Evolutionary conservation across 2,888 invertebrate species (phyloP), one percentile per base, ranked within the genome.

Genomic region (Oscheius onirici): DNA sequence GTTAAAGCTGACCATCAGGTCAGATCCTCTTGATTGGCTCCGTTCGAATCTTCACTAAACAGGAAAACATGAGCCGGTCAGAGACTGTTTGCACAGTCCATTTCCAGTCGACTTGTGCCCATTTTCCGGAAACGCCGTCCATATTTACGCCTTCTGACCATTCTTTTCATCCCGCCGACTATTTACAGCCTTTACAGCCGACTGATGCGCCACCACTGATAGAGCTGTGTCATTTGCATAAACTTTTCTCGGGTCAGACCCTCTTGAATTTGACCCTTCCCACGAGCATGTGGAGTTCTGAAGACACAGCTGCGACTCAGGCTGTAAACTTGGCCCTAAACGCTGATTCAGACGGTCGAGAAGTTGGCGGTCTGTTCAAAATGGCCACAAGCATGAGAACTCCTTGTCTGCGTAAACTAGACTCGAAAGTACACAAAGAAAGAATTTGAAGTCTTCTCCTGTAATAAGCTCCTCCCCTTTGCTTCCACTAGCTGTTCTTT

Each of bases 171-270:
- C n/a, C 22, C 13, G 58, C 58, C 58, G 58, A 22, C 58, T 20
- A 58, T 58, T 58, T 58, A 58, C 58, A 58, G 58, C 58, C 58
- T n/a, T n/a, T n/a, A n/a, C n/a, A 20, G 20, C n/a, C 41, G 8
- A 22, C 52, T 52, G 52, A 52, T 40, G 41, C 41, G 52, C 5
- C 52, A 3, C 5, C 26, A 20, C 41, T 58, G 58, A 58, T 58
- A 58, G 52, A 13, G n/a, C 20, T 20, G 20, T 13, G 46, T 46
- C 58, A 58, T 58, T 58, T 58, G 58, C 58, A 58, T 58, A 58
- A 58, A 58, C 41, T 58, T 22, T 15, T n/a, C 58, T 34, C 40
- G 58, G 58, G 58, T 58, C 58, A 58, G 11, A 8, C 46, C 3
- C 13, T 17, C 8, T 46, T 13, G 8, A 6, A 6, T 8, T 34